Base-by-base conservation (phyloP, 2,888 invertebrate genomes). In the Sarcophaga variegata region DNA sequence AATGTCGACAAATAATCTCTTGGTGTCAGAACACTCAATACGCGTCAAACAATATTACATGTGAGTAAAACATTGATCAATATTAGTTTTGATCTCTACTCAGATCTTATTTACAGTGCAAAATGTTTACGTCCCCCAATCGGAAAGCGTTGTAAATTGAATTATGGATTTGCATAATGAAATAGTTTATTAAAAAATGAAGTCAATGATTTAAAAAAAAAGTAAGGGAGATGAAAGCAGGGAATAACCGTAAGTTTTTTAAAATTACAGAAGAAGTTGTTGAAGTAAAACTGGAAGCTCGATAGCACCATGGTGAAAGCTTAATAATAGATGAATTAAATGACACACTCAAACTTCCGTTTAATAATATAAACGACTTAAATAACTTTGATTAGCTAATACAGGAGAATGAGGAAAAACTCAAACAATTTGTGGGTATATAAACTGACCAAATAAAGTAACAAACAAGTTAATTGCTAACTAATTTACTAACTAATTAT, bases 201-300 rank as follows among this genome's bases (percentile, higher is more conserved):
- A 78, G 63, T 79, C 27, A 47, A 60, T 11, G 78, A 69, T n/a
- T 78, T 79, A 27, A 83, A 79, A 66, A 47, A 78, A 63, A 71
- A 76, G n/a, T 77, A 10, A 77, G 71, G 22, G 78, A 72, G 54
- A 49, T 78, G 25, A 79, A 84, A n/a, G 59, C 75, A 70, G 37
- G 64, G 62, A 84, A 79, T 59, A 74, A 66, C 10, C 67, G 45
- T 14, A 12, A 69, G 12, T 60, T 66, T 66, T 62, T n/a, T 64
- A 20, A 80, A 86, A 76, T 69, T 80, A 37, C 37, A 71, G 80
- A 69, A 66, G 76, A 86, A 75, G 81, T 86, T 72, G 25, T 76
- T 70, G n/a, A 83, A 2, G 82, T 80, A 10, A 86, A 80, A 47
- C 25, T 80, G n/a, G 74, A 86, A 27, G 27, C 27, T 27, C 27